Percentiles rank a stretch among this genome's conserved stretches.
Evolutionary conservation across 2,797 vertebrate genomes (phyloP).

Genomic region (Anguilla megastoma): DNA sequence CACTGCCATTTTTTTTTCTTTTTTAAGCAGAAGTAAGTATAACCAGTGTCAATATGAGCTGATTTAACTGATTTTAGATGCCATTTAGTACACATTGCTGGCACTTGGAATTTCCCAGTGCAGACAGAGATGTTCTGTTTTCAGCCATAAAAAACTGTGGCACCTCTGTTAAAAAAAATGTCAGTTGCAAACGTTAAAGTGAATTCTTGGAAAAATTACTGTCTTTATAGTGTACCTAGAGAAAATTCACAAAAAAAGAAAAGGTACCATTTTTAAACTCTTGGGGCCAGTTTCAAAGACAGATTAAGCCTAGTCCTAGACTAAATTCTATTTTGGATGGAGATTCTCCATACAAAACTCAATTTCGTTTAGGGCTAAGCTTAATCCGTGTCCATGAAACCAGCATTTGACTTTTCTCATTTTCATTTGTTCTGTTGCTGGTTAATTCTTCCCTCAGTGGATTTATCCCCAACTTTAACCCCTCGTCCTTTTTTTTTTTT

Average conservation of each 20-base stretch:
- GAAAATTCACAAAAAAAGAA: conserved; percentile 38
- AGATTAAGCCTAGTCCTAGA: not conserved
- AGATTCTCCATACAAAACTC: not conserved
- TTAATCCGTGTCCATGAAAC: not conserved
- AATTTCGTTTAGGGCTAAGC: not conserved
- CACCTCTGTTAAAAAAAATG: conserved; percentile 20
- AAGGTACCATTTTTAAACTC: conserved; percentile 51
- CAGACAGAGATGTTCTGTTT: not conserved
- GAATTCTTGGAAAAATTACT: conserved; percentile 8
- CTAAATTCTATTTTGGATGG: not conserved
- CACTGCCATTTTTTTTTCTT: not conserved
- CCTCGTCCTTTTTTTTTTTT: not conserved
- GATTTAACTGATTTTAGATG: conserved; percentile 26
- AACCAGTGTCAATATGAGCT: not conserved
- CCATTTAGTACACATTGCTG: conserved; percentile 39
- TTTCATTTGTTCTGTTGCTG: conserved; percentile 29
- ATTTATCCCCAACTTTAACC: not conserved
- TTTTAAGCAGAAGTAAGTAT: not conserved
- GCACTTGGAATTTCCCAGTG: conserved; percentile 1
- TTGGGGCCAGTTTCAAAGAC: not conserved
- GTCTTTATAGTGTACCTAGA: conserved; percentile 47
- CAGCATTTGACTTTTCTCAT: conserved; percentile 11
- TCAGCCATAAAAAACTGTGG: not conserved
- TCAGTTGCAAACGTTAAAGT: not conserved
- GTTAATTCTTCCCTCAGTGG: not conserved